Base-by-base conservation (phyloP, 2,888 invertebrate genomes). In the Eumacrocentrus americanus region DNA sequence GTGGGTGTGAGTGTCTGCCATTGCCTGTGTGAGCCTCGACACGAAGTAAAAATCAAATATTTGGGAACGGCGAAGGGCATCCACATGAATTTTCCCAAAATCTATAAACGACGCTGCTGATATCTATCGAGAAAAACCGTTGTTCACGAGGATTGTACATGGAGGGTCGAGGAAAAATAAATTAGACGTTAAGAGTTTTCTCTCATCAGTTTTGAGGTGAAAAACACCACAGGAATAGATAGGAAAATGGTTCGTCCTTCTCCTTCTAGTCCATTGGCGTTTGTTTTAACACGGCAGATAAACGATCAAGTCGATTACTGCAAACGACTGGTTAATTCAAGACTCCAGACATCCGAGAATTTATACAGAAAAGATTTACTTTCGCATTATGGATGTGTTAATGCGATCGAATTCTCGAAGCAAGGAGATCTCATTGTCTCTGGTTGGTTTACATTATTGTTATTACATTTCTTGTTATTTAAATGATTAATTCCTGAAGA, bases 331-430 rank as follows among this genome's bases (percentile, higher is more conserved):
- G 86, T 88, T 60, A 81, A 80, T 67, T 82, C 83, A 63, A 87
- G 91, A 64, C 83, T 91, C 64, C 83, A 84, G 58, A 84, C 84
- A 61, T 91, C 91, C 5, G 88, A 87, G 77, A 91, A 89, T 83
- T 85, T 95, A 40, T 94, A 88, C 81, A 87, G 90, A 71, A 91
- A 91, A 74, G 92, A 96, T 83, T 85, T 96, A 59, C 84, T 89
- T 68, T 91, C 92, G 67, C 96, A 96, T 85, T 96, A 89, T 85
- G 96, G 96, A 75, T 97, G 96, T 86, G 94, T 97, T 60, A 97
- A 97, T 85, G 95, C 96, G 65, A 91, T 96, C 72, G 96, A 96
- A 83, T 97, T 96, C 84, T 95, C 94, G 53, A 86, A 87, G 69
- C 90, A 93, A 83, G 95, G 95, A 71, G 89, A 92, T 82, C 87